phyloP scores from a whole-genome alignment of 1,140 invertebrate species.

The Hypothenemus hampei region DNA sequence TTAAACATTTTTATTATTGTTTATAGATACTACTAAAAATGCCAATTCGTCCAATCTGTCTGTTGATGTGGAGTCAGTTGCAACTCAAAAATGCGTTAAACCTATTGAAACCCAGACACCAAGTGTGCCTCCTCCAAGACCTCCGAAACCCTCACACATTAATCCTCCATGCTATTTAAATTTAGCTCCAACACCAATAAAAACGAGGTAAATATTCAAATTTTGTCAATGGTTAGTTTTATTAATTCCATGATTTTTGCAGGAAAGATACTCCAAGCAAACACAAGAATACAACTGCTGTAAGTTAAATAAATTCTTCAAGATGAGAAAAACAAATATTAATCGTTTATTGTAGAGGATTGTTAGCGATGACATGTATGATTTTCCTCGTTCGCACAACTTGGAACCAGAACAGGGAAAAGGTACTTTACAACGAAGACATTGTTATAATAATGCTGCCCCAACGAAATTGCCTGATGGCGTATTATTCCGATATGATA shows the following conservation, averaged over 20 bases:
- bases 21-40: no score
- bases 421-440: conserved; percentile 42
- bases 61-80: conserved; percentile 51
- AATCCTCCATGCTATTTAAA: conserved; percentile 52
- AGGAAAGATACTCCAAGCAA: neutral
- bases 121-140: conserved; percentile 66
- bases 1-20: no score
- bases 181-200: conserved; percentile 34
- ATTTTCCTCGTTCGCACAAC: conserved; percentile 65
- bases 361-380: conserved; percentile 61
- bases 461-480: conserved; percentile 53
- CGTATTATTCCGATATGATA: conserved; percentile 54
- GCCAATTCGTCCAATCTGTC: conserved; percentile 52
- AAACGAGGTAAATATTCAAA: conserved; percentile 27
- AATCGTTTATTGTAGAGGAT: conserved; percentile 16
- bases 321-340: neutral
- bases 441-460: conserved; percentile 70
- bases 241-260: neutral
- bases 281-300: neutral
- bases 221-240: neutral
- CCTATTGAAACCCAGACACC: conserved; percentile 38
- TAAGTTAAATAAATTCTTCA: neutral
- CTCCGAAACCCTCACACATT: conserved; percentile 68
- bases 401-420: conserved; percentile 38
- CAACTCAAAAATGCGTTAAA: conserved; percentile 55